Evolutionary conservation across 2,888 invertebrate species (phyloP), one percentile per base, ranked within the genome.

Genomic region (Eubasilissa splendida): DNA sequence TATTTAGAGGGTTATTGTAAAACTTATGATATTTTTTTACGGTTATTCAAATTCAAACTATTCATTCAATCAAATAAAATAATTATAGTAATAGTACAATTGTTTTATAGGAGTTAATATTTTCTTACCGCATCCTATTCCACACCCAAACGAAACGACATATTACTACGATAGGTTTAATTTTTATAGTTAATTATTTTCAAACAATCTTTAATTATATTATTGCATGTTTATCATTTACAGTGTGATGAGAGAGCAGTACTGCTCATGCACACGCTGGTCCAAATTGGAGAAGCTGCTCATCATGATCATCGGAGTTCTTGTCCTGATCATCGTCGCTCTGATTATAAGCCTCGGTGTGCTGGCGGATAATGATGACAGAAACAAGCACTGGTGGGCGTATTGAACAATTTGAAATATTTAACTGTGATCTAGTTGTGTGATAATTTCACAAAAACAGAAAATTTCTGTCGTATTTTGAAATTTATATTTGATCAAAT

Each of bases 241-340:
- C 84, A 89, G 89, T 56, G 87, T 88, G 0, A 86, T 87, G 58
- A 84, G 86, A 58, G 89, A 89, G 83, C 89, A 89, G 82, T 89
- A 89, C 80, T 89, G 89, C 80, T 89, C 88, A 77, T 88, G 85
- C 81, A 84, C 87, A 50, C 86, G 85, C 84, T 86, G 88, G 86
- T 86, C 88, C 53, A 86, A 85, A 56, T 86, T 87, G 79, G 88
- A 89, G 85, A 85, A 86, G 79, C 85, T 84, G 68, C 84, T 88
- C 4, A 84, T 87, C 60, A 84, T 85, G 7, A 84, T 85, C n/a
- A 86, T 88, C n/a, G 86, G 85, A n/a, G 84, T 88, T 76, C 84
- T 89, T 80, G 85, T 84, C 4, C 83, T 87, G 53, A 85, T 88
- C 14, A 87, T 89, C 68, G 77, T 88, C 63, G 31, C 33, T 7